phyloP scores from a whole-genome alignment of 2,797 vertebrate species.

The Hydrophis major region DNA sequence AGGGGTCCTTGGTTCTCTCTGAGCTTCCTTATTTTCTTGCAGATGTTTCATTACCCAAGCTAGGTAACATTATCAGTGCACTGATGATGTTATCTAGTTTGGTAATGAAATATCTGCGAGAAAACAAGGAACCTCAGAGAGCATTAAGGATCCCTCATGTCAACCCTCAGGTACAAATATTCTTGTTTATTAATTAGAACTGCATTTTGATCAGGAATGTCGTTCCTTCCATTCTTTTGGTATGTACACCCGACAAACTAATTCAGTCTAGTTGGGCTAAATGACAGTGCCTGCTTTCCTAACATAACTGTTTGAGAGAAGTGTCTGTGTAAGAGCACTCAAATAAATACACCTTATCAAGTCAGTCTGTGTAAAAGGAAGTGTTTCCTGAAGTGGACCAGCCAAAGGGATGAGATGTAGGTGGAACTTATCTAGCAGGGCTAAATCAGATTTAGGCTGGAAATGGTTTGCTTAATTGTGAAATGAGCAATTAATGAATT shows the following conservation, averaged over 20 bases:
- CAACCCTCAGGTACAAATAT: background rate
- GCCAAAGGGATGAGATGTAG: background rate
- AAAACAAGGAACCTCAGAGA: no score
- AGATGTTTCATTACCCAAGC: no score
- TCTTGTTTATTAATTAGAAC: slow-evolving; percentile 23
- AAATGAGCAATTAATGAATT: background rate
- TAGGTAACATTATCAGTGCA: no score
- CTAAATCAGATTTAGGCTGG: background rate
- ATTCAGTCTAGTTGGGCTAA: slow-evolving; percentile 52
- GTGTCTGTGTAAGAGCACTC: slow-evolving; percentile 7
- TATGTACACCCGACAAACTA: slow-evolving; percentile 42
- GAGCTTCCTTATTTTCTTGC: no score
- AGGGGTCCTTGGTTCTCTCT: no score
- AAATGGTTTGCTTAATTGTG: background rate
- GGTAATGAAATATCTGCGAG: no score
- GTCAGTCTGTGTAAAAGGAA: background rate
- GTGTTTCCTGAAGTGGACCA: background rate
- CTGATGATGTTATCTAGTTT: no score
- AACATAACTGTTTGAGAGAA: slow-evolving; percentile 36
- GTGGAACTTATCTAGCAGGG: background rate
- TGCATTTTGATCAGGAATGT: slow-evolving; percentile 66
- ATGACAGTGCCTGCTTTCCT: slow-evolving; percentile 57
- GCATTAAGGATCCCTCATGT: no score
- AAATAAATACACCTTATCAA: background rate
- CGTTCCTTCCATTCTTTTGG: slow-evolving; percentile 66